These are phyloP conservation scores for Nothura maculosa DNA, from an alignment of 2,797 vertebrate genomes.

Conservation along the genomic window DNA sequence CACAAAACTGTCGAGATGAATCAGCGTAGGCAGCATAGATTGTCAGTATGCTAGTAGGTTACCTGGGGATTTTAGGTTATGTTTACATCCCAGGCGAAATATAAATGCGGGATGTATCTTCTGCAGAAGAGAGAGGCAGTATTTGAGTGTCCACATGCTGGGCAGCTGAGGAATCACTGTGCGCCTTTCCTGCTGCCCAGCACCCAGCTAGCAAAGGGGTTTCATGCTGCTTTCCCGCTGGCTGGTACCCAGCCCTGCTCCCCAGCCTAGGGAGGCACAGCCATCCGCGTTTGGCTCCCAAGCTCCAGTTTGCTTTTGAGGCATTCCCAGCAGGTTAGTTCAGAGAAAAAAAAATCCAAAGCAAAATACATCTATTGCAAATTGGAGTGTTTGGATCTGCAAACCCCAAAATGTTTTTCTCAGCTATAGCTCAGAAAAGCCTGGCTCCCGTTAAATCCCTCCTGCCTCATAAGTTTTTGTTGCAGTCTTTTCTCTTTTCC, in stretches of 20 bases:
- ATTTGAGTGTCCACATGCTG: neutral
- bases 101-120: neutral
- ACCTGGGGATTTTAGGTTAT: neutral
- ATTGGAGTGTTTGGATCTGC: neutral
- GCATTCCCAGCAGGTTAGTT: neutral
- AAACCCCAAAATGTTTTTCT: neutral
- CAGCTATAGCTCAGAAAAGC: neutral
- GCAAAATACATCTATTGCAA: neutral
- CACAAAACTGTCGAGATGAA: neutral
- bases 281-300: fast-evolving
- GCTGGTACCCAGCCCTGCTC: neutral
- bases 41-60: neutral
- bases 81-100: neutral
- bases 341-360: neutral
- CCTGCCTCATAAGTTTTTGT: neutral
- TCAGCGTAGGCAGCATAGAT: neutral
- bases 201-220: neutral
- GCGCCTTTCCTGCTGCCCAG: neutral
- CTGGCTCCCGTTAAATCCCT: neutral
- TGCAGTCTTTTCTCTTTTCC: neutral
- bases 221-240: neutral
- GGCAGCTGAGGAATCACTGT: neutral
- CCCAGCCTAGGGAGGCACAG: neutral
- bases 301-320: neutral
- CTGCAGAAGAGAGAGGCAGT: neutral